phyloP scores from a whole-genome alignment of 2,797 vertebrate species.

The Cynodonichthys magdalenae region DNA sequence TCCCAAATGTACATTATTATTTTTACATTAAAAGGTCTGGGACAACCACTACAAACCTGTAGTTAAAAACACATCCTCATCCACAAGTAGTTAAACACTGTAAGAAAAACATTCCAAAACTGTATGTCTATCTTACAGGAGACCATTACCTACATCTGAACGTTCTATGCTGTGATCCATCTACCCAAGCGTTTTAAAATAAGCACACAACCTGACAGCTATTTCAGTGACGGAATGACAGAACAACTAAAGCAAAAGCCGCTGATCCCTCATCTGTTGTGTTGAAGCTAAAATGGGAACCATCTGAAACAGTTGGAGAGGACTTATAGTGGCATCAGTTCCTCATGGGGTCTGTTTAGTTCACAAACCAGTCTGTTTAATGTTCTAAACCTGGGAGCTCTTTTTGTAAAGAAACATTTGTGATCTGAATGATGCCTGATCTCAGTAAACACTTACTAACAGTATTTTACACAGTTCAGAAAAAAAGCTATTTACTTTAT shows the following conservation, averaged over 20 bases:
- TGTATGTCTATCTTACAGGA: neutral
- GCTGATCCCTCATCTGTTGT: conserved; percentile 41
- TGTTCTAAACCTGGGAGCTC: conserved; percentile 40
- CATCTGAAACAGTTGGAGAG: conserved; percentile 48
- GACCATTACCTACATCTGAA: neutral
- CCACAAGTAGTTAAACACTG: neutral
- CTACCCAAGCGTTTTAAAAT: conserved; percentile 8
- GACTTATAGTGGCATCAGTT: conserved; percentile 51
- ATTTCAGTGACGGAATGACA: conserved; percentile 31
- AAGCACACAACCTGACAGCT: conserved; percentile 2
- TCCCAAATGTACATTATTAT: conserved; percentile 23
- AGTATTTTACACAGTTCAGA: conserved; percentile 1
- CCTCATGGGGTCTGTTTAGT: conserved; percentile 37
- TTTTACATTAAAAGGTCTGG: conserved; percentile 5
- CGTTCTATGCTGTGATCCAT: too few relatives aligned
- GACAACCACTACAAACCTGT: neutral
- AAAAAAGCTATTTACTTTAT: neutral
- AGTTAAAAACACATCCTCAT: neutral
- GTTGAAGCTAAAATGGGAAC: conserved; percentile 58
- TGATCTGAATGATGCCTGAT: conserved; percentile 38
- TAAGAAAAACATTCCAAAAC: conserved; percentile 5
- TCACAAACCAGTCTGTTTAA: conserved; percentile 32
- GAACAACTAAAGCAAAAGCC: conserved; percentile 31
- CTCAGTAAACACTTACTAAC: conserved; percentile 6
- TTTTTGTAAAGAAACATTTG: conserved; percentile 42